These are phyloP conservation scores for Mus minutoides DNA, from an alignment of 2,797 vertebrate species.

Conservation along the genomic window DNA sequence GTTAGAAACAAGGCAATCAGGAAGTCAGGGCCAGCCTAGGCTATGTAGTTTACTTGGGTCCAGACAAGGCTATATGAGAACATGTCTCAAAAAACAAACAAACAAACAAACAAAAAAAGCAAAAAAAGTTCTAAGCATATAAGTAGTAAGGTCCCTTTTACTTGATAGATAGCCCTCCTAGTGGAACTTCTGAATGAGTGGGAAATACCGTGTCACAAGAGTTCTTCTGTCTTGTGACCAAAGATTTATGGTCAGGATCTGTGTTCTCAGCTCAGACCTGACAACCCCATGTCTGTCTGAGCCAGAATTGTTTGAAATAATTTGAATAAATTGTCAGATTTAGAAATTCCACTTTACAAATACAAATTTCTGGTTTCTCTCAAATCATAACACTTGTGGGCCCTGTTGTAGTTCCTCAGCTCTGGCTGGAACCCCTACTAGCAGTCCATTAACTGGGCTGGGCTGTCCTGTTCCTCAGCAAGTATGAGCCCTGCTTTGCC, in stretches of 20 bases:
- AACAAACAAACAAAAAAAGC: not conserved
- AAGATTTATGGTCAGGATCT: not conserved
- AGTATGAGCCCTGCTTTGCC: not conserved
- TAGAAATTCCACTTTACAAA: constrained; percentile 24
- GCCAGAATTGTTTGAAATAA: constrained; percentile 50
- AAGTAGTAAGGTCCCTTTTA: not conserved
- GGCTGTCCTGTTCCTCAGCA: rapidly evolving
- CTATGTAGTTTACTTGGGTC: not conserved
- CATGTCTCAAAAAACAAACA: not conserved
- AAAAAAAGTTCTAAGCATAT: not conserved
- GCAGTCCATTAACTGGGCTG: not conserved
- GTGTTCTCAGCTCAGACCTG: not conserved
- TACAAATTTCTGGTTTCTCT: constrained; percentile 58
- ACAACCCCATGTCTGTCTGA: not conserved
- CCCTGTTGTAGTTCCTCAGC: not conserved
- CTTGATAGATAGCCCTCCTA: not conserved
- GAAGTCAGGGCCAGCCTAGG: not conserved
- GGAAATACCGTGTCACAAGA: constrained; percentile 2
- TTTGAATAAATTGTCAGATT: constrained; percentile 39
- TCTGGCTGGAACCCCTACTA: not conserved
- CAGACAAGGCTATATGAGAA: not conserved
- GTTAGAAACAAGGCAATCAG: not conserved
- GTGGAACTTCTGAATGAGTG: not conserved
- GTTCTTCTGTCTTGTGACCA: not conserved
- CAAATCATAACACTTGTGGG: rapidly evolving